Base-by-base conservation (phyloP, 2,888 invertebrate species). In the Cyrtodaria siliqua region DNA sequence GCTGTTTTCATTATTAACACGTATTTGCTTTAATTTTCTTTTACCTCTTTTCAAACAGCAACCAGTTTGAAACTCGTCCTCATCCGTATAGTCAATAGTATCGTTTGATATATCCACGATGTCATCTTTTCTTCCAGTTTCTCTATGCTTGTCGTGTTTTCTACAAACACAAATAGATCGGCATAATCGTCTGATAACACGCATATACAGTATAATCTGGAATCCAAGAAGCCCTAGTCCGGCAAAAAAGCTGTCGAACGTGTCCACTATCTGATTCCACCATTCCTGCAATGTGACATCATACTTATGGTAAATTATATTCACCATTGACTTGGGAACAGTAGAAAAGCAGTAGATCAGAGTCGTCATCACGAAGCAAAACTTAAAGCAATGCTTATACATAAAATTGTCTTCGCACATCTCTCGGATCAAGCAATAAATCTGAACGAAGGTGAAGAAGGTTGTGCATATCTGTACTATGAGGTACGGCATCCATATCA, bases 301-400 rank as follows among this genome's bases (percentile, higher is more conserved):
- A n/a, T 49, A 64, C 0, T 12, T 62, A 27, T 70, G 42, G 38
- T 74, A 67, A 4, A 74, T 18, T 18, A 79, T 66, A 20, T 70
- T 61, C 24, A 74, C 16, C n/a, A 79, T 27, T 20, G 79, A 74
- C 33, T 79, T 79, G 2, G 79, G 79, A 20, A 74, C 20, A 18
- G 74, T 59, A 0, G 70, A 70, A n/a, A 74, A 18, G 2, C 49
- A 23, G 42, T 74, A 79, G 3, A 70, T 67, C 23, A 70, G 49
- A 2, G 66, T 23, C 1, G 67, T 70, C 2, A 70, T 42, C 1
- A 55, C 44, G 26, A 74, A 79, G 12, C 66, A 62, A 42, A 59
- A 79, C 40, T 70, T 66, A 33, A 79, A 79, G 44, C 70, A 79
- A 23, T 67, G 42, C 16, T 67, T 66, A 27, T 70, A 73, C 79